phyloP scores from a whole-genome alignment of 2,888 invertebrate species.

The Gasteruption jaculator region DNA sequence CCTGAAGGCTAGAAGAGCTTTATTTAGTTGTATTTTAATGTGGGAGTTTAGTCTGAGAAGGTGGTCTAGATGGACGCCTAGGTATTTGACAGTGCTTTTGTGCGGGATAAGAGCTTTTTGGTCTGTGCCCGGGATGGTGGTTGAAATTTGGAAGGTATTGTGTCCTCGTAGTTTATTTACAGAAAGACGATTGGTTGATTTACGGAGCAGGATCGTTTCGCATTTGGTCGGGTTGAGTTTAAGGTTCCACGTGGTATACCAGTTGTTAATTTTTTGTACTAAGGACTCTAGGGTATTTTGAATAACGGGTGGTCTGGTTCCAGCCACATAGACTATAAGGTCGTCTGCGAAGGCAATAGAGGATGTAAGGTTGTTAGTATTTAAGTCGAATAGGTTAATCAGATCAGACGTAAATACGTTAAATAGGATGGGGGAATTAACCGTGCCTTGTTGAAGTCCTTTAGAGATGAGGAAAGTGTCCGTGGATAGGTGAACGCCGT shows the following conservation, averaged over 20 bases:
- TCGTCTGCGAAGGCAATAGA: slow-evolving; percentile 20
- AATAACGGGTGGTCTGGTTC: slow-evolving; percentile 9
- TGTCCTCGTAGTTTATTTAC: slow-evolving; percentile 7
- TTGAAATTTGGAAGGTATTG: slow-evolving; percentile 10
- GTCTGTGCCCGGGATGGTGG: slow-evolving; percentile 3
- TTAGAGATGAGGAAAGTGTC: neutral
- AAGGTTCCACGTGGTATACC: slow-evolving; percentile 20
- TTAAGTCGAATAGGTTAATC: neutral
- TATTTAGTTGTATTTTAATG: neutral
- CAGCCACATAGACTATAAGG: slow-evolving; percentile 10
- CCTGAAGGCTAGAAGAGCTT: no score
- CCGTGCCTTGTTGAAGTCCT: no score
- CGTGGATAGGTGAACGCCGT: neutral
- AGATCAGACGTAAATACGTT: slow-evolving; percentile 15
- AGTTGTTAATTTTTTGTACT: no score
- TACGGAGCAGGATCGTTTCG: slow-evolving; percentile 23
- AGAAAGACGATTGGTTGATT: no score
- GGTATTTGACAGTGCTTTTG: slow-evolving; percentile 12
- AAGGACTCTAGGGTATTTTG: no score
- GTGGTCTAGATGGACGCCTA: slow-evolving; percentile 14
- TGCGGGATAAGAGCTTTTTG: slow-evolving; percentile 2
- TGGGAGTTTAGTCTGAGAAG: slow-evolving; percentile 2
- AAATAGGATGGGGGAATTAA: no score
- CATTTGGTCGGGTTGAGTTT: slow-evolving; percentile 21
- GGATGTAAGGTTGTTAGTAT: slow-evolving; percentile 1